Conservation (phyloP, 2,113 vertebrate genomes). For the Oreotragus oreotragus region DNA sequence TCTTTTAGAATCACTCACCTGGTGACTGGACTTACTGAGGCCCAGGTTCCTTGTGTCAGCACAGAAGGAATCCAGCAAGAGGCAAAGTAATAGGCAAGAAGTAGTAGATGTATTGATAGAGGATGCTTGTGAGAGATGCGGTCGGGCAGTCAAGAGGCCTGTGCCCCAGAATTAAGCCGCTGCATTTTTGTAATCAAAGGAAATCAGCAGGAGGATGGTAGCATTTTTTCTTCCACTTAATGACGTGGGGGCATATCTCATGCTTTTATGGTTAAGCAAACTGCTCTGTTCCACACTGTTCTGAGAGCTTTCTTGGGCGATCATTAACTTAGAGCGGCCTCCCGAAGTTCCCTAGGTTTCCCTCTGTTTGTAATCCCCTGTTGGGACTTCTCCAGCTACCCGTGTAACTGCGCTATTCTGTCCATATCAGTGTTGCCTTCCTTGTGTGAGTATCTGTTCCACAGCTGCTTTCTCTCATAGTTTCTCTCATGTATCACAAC, state of each 20-base stretch:
- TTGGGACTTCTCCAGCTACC: background rate
- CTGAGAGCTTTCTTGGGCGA: background rate
- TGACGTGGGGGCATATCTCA: background rate
- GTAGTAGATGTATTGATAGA: background rate
- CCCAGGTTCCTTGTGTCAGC: background rate
- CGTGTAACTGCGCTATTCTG: accelerated
- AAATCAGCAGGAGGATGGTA: background rate
- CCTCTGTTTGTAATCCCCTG: background rate
- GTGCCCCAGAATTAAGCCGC: background rate
- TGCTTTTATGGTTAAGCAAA: background rate
- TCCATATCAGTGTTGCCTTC: background rate
- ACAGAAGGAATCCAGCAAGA: background rate
- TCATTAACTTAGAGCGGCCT: accelerated
- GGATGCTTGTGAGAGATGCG: background rate
- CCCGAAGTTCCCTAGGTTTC: background rate
- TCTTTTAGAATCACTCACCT: background rate
- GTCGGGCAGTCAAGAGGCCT: background rate
- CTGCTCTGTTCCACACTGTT: background rate
- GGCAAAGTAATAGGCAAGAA: background rate
- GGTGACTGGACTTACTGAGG: background rate
- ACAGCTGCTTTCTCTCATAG: background rate
- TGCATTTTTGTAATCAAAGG: background rate
- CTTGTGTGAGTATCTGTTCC: background rate
- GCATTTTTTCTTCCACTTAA: background rate
- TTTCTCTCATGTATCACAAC: background rate